Conservation (phyloP, 2,113 vertebrate genomes). For the Odobenus rosmarus region DNA sequence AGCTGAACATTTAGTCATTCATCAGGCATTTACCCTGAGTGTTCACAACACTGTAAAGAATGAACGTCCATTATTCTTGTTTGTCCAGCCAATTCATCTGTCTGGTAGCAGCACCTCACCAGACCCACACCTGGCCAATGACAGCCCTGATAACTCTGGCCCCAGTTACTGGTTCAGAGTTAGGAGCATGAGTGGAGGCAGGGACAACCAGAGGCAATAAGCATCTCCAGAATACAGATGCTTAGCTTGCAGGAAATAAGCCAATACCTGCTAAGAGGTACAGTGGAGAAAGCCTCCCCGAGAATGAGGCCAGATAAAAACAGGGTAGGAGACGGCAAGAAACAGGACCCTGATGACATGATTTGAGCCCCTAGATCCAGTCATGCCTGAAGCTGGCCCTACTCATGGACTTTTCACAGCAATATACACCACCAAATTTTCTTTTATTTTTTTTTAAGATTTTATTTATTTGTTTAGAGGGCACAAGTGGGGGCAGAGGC, state of each 20-base stretch:
- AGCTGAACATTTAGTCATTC: neutral
- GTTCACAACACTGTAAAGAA: neutral
- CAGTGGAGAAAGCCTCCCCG: neutral
- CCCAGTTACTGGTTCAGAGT: neutral
- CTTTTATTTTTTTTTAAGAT: neutral
- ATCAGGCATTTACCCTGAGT: neutral
- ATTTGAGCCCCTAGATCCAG: neutral
- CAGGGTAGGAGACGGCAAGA: neutral
- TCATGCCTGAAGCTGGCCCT: neutral
- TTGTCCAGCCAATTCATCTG: neutral
- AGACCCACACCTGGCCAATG: neutral
- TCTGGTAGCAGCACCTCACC: neutral
- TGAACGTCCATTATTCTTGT: neutral
- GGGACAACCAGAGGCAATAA: neutral
- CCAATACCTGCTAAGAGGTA: neutral
- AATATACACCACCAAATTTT: neutral
- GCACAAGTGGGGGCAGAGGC: neutral
- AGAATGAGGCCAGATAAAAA: neutral
- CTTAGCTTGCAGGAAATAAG: neutral
- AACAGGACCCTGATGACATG: neutral
- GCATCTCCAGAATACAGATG: neutral
- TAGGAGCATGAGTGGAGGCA: neutral
- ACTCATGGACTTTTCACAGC: neutral
- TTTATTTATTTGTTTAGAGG: neutral
- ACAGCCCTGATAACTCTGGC: neutral